phyloP scores from a whole-genome alignment of 2,113 vertebrate species.

The Eidolon helvum region DNA sequence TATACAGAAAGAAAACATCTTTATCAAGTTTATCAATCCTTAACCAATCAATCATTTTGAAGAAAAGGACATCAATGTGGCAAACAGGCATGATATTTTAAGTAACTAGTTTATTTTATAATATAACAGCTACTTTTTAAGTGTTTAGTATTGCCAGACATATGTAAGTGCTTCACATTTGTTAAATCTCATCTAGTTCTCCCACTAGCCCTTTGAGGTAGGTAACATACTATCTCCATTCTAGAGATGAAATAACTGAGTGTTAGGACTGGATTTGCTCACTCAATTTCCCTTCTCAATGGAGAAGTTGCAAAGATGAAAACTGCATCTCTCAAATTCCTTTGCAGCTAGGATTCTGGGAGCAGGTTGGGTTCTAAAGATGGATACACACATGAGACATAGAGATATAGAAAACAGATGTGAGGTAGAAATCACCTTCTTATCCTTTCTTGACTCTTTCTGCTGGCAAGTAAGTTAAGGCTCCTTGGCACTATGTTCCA shows the following conservation, averaged over 20 bases:
- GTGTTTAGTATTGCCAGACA: background rate
- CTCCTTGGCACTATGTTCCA: background rate
- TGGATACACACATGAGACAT: background rate
- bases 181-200: background rate
- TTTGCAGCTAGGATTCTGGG: background rate
- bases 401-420: background rate
- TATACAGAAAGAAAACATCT: background rate
- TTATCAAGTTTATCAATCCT: background rate
- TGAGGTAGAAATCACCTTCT: background rate
- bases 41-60: background rate
- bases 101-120: background rate
- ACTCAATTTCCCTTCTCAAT: background rate
- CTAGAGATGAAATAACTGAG: background rate
- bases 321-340: background rate
- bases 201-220: background rate
- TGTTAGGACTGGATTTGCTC: background rate
- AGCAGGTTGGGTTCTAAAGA: background rate
- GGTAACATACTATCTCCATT: background rate
- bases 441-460: background rate
- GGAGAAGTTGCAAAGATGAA: background rate
- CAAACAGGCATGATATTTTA: background rate
- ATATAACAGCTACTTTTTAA: background rate
- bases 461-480: background rate
- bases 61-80: background rate
- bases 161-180: background rate